Evolutionary conservation across 2,888 invertebrate species (phyloP).

Genomic region (Sclerodermus sp.): DNA sequence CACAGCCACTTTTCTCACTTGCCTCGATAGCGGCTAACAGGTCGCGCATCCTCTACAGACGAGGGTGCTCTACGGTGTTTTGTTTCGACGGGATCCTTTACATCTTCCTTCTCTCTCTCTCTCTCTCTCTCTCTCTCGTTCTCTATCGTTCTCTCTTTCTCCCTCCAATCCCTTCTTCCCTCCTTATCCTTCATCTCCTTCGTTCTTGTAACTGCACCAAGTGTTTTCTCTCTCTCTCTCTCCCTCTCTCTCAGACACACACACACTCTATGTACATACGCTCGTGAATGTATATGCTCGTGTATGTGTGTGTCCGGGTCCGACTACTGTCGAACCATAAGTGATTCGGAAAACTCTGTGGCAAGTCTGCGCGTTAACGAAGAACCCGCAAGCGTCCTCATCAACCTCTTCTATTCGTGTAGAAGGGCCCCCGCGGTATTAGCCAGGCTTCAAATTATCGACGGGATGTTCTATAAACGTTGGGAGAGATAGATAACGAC

Average conservation of each 20-base stretch:
- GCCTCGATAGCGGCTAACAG: constrained; percentile 36
- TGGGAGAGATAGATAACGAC: no score
- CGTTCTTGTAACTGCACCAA: constrained; percentile 15
- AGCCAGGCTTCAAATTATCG: no score
- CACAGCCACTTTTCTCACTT: constrained; percentile 39
- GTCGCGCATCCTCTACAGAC: constrained; percentile 34
- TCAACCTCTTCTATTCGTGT: neutral
- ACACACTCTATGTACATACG: no score
- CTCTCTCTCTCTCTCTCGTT: constrained; percentile 4
- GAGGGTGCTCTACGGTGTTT: constrained; percentile 39
- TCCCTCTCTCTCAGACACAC: no score
- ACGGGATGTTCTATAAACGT: no score
- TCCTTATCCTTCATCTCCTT: constrained; percentile 2
- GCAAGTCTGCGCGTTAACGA: constrained; percentile 19
- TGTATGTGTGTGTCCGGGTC: constrained; percentile 1
- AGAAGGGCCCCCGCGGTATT: neutral
- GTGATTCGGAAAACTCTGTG: constrained; percentile 26
- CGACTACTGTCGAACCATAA: constrained; percentile 30
- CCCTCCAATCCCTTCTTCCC: constrained; percentile 10
- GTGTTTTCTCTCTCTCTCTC: no score
- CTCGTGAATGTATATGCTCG: neutral
- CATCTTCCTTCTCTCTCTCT: constrained; percentile 5
- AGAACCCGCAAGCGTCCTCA: constrained; percentile 14
- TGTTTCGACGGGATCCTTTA: constrained; percentile 33
- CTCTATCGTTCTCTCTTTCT: no score